Evolutionary conservation across 2,888 invertebrate genomes (phyloP), one percentile per base, ranked within the genome.

Genomic region (Xylota segnis): DNA sequence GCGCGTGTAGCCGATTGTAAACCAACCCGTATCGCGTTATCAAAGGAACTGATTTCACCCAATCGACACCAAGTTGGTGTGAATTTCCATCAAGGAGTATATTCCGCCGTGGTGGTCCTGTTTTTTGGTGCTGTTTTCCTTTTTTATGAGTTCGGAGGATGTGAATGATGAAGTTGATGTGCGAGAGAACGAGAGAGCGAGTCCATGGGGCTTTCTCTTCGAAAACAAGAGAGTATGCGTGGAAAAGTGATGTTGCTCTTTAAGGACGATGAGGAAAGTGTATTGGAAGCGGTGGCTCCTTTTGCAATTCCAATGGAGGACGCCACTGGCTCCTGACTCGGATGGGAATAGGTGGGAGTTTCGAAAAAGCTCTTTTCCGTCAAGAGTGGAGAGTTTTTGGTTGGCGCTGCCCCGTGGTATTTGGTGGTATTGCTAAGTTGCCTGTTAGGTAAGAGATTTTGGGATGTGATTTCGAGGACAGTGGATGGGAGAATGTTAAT

Each of bases 11-110:
- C 66, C 76, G 76, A 77, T 74, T 56, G 34, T 72, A 76, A 68
- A 86, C 86, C 86, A 82, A 72, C 72, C 72, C 86, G 86, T 82
- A 86, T 77, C 86, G 76, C 86, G 86, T 86, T 86, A 86, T 86
- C 86, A 86, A 86, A 86, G 76, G 86, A 82, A 86, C 86, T 86
- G 86, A 86, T 86, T 86, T 82, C 76, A 82, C 76, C 86, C 86
- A 86, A 86, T 86, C 82, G 86, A 81, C 82, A 81, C 47, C 45
- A 71, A 86, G 86, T 86, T 86, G 86, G 86, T 82, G 86, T 86
- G 86, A 86, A 86, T 86, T 86, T 82, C 34, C 76, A 59, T 82
- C 76, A 63, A 63, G 58, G 52, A 76, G 82, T 76, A 71, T 34
- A 82, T 76, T 82, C 43, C 61, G 54, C 43, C 58, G 52, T 78